Evolutionary conservation across 1,140 invertebrate genomes (phyloP), one percentile per base, ranked within the genome.

Genomic region (Cyrtorhinus lividipennis): DNA sequence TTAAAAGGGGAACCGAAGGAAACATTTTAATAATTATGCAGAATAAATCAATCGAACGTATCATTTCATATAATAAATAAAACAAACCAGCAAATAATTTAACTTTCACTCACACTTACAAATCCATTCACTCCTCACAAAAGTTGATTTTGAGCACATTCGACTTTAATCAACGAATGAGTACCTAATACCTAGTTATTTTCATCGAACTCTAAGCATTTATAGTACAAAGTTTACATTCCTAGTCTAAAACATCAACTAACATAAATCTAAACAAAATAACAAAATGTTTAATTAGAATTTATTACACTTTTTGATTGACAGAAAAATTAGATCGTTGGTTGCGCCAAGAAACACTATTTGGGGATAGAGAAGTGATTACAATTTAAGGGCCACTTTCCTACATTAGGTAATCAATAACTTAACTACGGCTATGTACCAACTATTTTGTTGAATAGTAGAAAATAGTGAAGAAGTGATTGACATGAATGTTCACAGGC

Each of bases 221-320:
- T 64, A 64, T 64, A 64, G 56, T 64, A 64, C 63, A 64, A 38
- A 46, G 59, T 60, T 48, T 64, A 60, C 59, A 64, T 23, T 23
- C 30, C n/a, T 60, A 64, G 23, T 64, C 59, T 64, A 63, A 63
- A 64, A 64, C 63, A 64, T 64, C 56, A 64, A 64, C 63, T 64
- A 64, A 64, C 63, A 44, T 64, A 61, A 44, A 61, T 44, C 62
- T 63, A 63, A 63, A 61, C 53, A 64, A 64, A 61, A 56, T 64
- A 64, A 64, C 63, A 64, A 56, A 60, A 64, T 26, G 38, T 60
- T 53, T 27, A 64, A 30, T 56, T 64, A 53, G 8, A 10, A 10
- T 44, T 10, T 63, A 63, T 63, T 57, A 64, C 30, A 45, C 26
- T 27, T 64, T 64, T 64, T 64, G 62, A 63, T 63, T 63, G 56